Evolutionary conservation across 2,888 invertebrate species (phyloP).

Genomic region (Schizaphis graminum): DNA sequence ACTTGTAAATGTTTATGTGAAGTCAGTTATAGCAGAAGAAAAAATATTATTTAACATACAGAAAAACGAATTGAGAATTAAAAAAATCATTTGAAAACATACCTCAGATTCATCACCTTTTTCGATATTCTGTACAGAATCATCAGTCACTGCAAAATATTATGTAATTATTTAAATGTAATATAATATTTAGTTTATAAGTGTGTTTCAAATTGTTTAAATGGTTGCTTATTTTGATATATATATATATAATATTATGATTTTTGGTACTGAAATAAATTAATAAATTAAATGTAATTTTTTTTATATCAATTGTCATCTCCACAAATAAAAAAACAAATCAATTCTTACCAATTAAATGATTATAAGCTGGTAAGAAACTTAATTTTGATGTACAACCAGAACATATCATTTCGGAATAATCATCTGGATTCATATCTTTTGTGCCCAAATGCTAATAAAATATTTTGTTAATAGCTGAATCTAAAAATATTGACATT

Average conservation of each 20-base stretch:
- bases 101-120: slow-evolving; percentile 56
- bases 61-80: background rate
- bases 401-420: slow-evolving; percentile 87
- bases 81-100: slow-evolving; percentile 30
- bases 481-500: background rate
- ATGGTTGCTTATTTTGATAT: slow-evolving; percentile 57
- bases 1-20: background rate
- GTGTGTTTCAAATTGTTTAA: slow-evolving; percentile 40
- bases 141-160: slow-evolving; percentile 55
- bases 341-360: slow-evolving; percentile 52
- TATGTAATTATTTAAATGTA: slow-evolving; percentile 5
- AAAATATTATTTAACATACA: background rate
- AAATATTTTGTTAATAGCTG: slow-evolving; percentile 12
- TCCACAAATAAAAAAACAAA: background rate
- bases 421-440: slow-evolving; percentile 75
- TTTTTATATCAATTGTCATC: background rate
- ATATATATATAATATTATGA: slow-evolving; percentile 23
- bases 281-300: slow-evolving; percentile 4
- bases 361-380: slow-evolving; percentile 55
- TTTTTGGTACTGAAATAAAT: slow-evolving; percentile 62
- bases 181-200: slow-evolving; percentile 36
- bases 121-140: slow-evolving; percentile 39
- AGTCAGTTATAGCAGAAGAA: background rate
- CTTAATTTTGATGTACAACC: slow-evolving; percentile 72
- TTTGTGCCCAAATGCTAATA: slow-evolving; percentile 77